Evolutionary conservation across 2,797 vertebrate genomes (phyloP).

Genomic region (Aselliscus stoliczkanus): DNA sequence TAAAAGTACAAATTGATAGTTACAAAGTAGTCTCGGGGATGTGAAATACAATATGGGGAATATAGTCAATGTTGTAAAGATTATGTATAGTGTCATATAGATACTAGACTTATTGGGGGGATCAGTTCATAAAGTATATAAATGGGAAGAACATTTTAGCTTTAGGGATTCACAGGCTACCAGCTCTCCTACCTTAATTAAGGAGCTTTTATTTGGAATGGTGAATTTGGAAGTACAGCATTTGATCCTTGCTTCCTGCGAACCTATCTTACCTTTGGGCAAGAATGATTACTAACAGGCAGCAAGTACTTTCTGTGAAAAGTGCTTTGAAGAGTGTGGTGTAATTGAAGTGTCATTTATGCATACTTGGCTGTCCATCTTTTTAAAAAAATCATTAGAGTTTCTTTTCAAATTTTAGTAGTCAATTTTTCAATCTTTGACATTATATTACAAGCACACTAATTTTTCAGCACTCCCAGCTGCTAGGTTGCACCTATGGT

Average conservation of each 20-base stretch:
- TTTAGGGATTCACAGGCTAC: neutral
- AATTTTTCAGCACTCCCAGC: conserved; percentile 14
- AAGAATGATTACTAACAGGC: neutral
- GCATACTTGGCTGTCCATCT: neutral
- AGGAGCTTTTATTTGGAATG: neutral
- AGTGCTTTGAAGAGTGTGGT: neutral
- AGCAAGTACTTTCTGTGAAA: neutral
- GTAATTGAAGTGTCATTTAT: conserved; percentile 46
- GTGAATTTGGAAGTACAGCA: neutral
- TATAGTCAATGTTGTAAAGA: too few species aligned
- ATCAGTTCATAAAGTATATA: too few species aligned
- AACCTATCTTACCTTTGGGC: neutral
- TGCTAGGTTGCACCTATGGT: neutral
- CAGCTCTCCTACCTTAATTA: neutral
- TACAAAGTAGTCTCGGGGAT: too few species aligned
- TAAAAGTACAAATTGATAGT: too few species aligned
- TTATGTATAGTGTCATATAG: too few species aligned
- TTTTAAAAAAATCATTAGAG: conserved; percentile 30
- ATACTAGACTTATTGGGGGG: too few species aligned
- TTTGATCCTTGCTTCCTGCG: neutral
- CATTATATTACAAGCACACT: neutral
- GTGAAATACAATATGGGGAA: too few species aligned
- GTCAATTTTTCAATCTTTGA: conserved; percentile 24
- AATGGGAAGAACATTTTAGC: neutral
- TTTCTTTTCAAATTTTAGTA: neutral